A percentile compares a stretch with the other conserved stretches of the same genome.
phyloP scores from a whole-genome alignment of 2,113 vertebrate genomes.

The Indri indri region DNA sequence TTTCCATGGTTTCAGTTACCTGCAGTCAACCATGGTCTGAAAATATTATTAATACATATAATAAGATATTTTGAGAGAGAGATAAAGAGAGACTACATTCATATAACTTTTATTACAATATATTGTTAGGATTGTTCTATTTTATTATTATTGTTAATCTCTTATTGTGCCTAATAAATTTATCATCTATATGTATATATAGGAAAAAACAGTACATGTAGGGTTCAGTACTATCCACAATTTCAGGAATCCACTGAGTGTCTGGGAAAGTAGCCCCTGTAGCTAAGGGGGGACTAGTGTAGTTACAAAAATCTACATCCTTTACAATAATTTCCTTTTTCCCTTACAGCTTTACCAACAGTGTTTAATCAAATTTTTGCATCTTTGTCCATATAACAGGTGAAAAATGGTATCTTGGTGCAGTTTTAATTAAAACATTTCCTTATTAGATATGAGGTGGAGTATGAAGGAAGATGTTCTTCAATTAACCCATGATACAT shows the following conservation, averaged over 20 bases:
- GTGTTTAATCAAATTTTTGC: background rate
- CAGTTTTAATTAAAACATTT: background rate
- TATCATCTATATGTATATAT: background rate
- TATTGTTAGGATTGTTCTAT: background rate
- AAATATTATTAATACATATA: background rate
- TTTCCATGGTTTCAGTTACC: background rate
- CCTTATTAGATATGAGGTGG: background rate
- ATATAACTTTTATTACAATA: background rate
- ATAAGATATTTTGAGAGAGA: background rate
- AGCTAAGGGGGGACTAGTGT: background rate
- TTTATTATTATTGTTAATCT: background rate
- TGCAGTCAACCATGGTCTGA: background rate
- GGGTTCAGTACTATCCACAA: background rate
- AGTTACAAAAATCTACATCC: background rate
- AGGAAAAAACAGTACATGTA: background rate
- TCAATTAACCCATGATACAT: background rate
- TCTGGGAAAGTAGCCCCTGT: background rate
- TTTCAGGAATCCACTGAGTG: background rate
- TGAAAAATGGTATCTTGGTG: background rate
- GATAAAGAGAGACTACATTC: background rate
- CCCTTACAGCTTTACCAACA: background rate
- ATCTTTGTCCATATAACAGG: background rate
- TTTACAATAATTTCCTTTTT: background rate
- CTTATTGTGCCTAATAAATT: background rate
- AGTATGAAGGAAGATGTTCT: background rate